A percentile compares a stretch with the other conserved stretches of the same genome.
These are phyloP conservation scores for Ditylenchus dipsaci DNA, from an alignment of 1,140 invertebrate species.

Conservation along the genomic window DNA sequence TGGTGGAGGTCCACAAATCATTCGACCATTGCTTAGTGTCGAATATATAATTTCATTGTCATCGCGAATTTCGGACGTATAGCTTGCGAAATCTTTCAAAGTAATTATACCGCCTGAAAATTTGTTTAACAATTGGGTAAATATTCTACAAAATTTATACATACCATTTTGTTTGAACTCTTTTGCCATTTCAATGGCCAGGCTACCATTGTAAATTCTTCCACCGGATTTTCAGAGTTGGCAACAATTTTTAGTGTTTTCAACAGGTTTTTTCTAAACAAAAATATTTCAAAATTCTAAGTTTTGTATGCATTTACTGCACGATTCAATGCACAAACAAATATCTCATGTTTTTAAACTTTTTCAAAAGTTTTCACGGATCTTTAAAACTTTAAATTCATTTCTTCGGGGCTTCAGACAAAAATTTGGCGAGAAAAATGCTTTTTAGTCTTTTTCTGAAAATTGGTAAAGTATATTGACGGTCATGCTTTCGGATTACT, in stretches of 20 bases:
- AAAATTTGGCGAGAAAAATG: too few species aligned
- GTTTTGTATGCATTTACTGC: not conserved
- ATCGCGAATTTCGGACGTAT: constrained; percentile 63
- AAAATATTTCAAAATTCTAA: not conserved
- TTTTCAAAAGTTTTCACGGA: too few species aligned
- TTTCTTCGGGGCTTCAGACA: too few species aligned
- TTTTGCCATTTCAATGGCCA: constrained; percentile 49
- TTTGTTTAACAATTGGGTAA: constrained; percentile 6
- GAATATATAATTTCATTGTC: constrained; percentile 62
- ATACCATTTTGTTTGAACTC: constrained; percentile 58
- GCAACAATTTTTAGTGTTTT: constrained; percentile 60
- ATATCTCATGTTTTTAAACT: too few species aligned
- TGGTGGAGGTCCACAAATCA: constrained; percentile 51
- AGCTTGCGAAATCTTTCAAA: constrained; percentile 70
- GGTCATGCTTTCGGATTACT: too few species aligned
- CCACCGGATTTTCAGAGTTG: constrained; percentile 50
- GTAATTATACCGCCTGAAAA: constrained; percentile 70
- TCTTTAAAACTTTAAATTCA: too few species aligned
- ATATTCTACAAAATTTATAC: not conserved
- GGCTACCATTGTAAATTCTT: constrained; percentile 54
- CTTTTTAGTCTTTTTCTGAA: too few species aligned
- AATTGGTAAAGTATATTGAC: too few species aligned
- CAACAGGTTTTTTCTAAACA: constrained; percentile 55
- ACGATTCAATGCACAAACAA: too few species aligned
- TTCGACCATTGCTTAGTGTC: constrained; percentile 28